Evolutionary conservation across 2,113 vertebrate species (phyloP), one percentile per base, ranked within the genome.

Genomic region (Centropristis striata): DNA sequence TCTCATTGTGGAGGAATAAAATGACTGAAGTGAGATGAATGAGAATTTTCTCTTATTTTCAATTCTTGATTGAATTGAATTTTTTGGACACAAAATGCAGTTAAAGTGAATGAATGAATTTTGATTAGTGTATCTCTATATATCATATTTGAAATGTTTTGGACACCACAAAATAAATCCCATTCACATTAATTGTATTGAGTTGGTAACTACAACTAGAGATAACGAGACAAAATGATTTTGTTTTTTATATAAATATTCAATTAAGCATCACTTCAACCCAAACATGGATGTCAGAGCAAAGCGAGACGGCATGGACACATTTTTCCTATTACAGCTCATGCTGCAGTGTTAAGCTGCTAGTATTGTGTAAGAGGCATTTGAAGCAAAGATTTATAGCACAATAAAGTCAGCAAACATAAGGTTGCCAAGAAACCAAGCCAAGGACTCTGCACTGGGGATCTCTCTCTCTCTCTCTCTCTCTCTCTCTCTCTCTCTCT

Each of bases 321-420:
- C 13, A 20, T 32, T 16, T 58, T 59, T 53, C 28, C 20, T 4
- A 13, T 61, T 7, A 9, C 51, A 32, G 5, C 36, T 68, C 42
- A 50, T 27, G 13, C 10, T 76, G 57, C 25, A 15, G 55, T 36
- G 23, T 28, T 63, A 20, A 28, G 4, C 49, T 50, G 39, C 27
- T 54, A 5, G 7, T 42, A 4, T 74, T 84, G 53, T 16, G 16
- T 25, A 71, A 65, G 41, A 63, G 13, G 18, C 53, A 36, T 16
- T n/a, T 0, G 0, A 20, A 25, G 7, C 1, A 50, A 18, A 18
- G 23, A 50, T 88, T 89, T 80, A 89, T 70, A 57, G 69, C 47
- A 27, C 51, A 67, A 87, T 86, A 91, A 87, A 88, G 11, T 54
- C 14, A 69, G 51, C 54, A 80, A 82, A 79, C 27, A 87, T 1